phyloP scores from a whole-genome alignment of 2,888 invertebrate genomes.

The Dicranocentrus wangi region DNA sequence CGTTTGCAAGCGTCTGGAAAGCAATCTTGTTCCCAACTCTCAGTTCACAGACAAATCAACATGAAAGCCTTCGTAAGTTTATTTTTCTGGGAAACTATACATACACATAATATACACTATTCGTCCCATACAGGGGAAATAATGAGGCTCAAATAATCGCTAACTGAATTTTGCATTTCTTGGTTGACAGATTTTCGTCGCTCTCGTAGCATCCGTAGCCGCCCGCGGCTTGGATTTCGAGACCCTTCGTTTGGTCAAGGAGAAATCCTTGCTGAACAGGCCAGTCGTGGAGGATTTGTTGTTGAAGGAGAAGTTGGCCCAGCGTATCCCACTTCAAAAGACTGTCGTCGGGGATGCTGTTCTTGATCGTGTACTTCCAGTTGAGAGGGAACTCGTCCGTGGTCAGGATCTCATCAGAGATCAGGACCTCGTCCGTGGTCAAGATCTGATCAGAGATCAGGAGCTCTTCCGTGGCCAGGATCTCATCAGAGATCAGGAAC shows the following conservation, averaged over 20 bases:
- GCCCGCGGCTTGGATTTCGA: slow-evolving; percentile 35
- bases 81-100: slow-evolving; percentile 8
- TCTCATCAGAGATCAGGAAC: slow-evolving; percentile 12
- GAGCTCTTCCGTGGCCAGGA: slow-evolving; percentile 16
- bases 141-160: neutral
- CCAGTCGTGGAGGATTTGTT: slow-evolving; percentile 7
- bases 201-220: slow-evolving; percentile 47
- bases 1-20: slow-evolving; percentile 38
- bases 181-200: slow-evolving; percentile 40
- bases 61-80: slow-evolving; percentile 49
- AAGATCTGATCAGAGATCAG: no score
- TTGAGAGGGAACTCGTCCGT: slow-evolving; percentile 18
- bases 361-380: slow-evolving; percentile 9
- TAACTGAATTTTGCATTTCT: neutral
- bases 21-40: slow-evolving; percentile 28
- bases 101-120: neutral
- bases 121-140: no score
- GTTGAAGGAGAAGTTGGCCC: slow-evolving; percentile 12
- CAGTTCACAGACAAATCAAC: neutral
- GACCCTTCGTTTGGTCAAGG: slow-evolving; percentile 36
- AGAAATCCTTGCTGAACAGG: slow-evolving; percentile 23
- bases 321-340: slow-evolving; percentile 18
- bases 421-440: slow-evolving; percentile 4
- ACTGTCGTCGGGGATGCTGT: slow-evolving; percentile 1
- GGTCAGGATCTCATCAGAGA: no score